Evolutionary conservation across 1,140 invertebrate species (phyloP), one percentile per base, ranked within the genome.

Genomic region (Galleria mellonella): DNA sequence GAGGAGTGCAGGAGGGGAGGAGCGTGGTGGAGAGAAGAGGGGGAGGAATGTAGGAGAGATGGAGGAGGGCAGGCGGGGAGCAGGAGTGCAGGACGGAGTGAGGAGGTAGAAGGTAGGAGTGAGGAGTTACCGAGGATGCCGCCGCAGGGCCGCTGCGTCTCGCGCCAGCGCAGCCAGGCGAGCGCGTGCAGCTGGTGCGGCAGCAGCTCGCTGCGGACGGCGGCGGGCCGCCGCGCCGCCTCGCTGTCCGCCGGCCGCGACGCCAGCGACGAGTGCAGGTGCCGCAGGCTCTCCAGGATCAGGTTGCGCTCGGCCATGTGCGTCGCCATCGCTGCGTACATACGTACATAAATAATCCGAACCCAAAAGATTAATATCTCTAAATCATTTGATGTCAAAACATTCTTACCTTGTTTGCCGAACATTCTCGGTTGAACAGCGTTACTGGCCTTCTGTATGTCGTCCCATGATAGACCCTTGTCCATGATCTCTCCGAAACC

Each of bases 161-260:
- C 97, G 35, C 97, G 84, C 96, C 96, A 98, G 0, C 89, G 49
- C 42, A 98, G 83, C 97, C 97, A 99, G 8, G 92, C 89, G 0
- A 98, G 79, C 1, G 95, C 97, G 61, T 94, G 91, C 57, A 91
- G 89, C 76, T 98, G 97, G 87, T 98, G 96, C 1, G 88, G 78
- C 94, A 98, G 94, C 1, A 99, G 83, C 12, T 75, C 12, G 0
- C 94, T 87, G 55, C 85, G 89, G 0, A 97, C 69, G 0, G 89
- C 59, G 7, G 37, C 58, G 9, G 94, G 94, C 64, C 92, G 83
- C 0, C 87, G 73, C 0, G 88, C 88, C 36, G 87, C 69, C 11
- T 88, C 75, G 33, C 90, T 62, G 49, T 91, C 91, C 0, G 77
- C 62, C 0, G 94, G 93, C 35, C 91, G 89, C 4, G 87, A 88